These are phyloP conservation scores for Percina caprodes DNA, from an alignment of 2,113 vertebrate species.

Conservation along the genomic window DNA sequence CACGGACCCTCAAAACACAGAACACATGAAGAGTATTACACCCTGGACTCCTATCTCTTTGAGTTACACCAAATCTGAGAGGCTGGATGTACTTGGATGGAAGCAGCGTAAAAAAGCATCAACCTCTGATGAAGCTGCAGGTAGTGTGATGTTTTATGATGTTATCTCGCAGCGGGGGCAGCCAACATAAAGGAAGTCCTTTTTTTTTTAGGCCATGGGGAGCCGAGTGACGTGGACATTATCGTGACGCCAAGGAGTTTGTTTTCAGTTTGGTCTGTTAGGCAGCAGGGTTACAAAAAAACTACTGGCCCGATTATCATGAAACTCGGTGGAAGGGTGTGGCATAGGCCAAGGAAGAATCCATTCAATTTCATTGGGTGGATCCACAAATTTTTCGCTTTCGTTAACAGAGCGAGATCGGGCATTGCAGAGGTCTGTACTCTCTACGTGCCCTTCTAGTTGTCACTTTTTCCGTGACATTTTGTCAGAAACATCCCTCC, in stretches of 20 bases:
- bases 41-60: neutral
- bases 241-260: neutral
- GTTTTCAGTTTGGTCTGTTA: no score
- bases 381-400: no score
- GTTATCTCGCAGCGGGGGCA: neutral
- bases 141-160: constrained; percentile 44
- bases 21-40: constrained; percentile 37
- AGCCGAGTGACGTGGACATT: neutral
- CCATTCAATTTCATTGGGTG: no score
- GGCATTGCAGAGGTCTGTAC: no score
- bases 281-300: no score
- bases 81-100: constrained; percentile 13
- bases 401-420: no score
- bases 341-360: no score
- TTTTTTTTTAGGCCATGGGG: constrained; percentile 10
- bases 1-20: constrained; percentile 4
- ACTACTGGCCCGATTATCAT: no score
- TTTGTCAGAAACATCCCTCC: neutral
- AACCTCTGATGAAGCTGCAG: neutral
- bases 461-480: neutral
- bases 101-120: neutral
- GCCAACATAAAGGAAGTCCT: constrained; percentile 28
- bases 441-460: no score
- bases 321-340: no score
- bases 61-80: constrained; percentile 1